Percentiles rank a stretch among this genome's conserved stretches.
Conservation (phyloP, 2,113 vertebrate genomes). For the Lampris incognitus region DNA sequence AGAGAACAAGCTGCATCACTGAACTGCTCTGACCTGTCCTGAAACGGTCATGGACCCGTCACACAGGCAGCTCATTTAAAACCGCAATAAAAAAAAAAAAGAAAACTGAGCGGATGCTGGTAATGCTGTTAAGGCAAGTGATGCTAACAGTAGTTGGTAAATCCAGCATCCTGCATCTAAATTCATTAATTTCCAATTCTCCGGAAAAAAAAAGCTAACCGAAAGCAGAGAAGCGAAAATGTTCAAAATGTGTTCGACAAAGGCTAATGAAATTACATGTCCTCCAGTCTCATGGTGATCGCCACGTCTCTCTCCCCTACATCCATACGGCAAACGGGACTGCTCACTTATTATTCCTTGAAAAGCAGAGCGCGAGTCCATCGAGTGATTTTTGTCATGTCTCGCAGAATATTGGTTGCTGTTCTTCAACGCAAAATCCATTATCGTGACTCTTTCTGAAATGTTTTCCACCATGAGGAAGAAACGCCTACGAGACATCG, state of each 20-base stretch:
- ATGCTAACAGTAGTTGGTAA: no score
- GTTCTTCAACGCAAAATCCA: conserved; percentile 49
- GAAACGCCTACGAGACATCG: conserved; percentile 47
- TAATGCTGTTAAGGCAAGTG: conserved; percentile 18
- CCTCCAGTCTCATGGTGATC: no score
- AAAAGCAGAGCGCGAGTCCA: conserved; percentile 19
- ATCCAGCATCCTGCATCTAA: not conserved
- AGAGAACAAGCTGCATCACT: conserved; percentile 65
- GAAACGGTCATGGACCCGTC: conserved; percentile 39
- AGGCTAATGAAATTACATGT: no score
- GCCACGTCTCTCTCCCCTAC: not conserved
- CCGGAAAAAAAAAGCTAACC: not conserved
- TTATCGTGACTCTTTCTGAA: conserved; percentile 25
- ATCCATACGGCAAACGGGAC: not conserved
- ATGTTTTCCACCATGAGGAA: conserved; percentile 17
- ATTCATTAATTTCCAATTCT: not conserved
- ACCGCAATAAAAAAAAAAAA: not conserved
- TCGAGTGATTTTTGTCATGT: conserved; percentile 9
- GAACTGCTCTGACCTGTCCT: conserved; percentile 59
- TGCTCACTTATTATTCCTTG: not conserved
- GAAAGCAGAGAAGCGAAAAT: no score
- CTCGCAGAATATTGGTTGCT: conserved; percentile 46
- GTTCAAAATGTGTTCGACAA: no score
- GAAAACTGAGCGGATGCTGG: conserved; percentile 19
- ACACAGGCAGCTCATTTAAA: conserved; percentile 12